phyloP scores from a whole-genome alignment of 2,113 vertebrate species.

The Zapus hudsonius region DNA sequence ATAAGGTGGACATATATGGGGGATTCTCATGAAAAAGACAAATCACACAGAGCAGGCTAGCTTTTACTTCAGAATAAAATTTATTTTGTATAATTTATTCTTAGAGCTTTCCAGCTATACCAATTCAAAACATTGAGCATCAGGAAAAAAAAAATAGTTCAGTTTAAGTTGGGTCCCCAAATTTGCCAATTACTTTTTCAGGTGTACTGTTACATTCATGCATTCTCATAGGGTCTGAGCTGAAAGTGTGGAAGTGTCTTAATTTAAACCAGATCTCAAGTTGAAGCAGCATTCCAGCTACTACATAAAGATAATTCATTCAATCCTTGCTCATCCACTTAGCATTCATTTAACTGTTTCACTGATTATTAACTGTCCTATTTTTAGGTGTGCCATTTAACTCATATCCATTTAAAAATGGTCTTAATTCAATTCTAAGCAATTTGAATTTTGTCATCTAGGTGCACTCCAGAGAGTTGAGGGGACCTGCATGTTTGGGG shows the following conservation, averaged over 20 bases:
- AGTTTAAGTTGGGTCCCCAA: slow-evolving; percentile 35
- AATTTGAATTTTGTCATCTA: neutral
- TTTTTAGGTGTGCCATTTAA: neutral
- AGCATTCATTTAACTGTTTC: neutral
- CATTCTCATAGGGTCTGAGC: slow-evolving; percentile 45
- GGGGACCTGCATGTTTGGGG: too few species aligned
- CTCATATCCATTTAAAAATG: neutral
- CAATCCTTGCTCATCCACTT: neutral
- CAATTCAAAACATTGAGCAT: slow-evolving; percentile 65
- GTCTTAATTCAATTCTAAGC: neutral
- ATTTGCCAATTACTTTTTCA: slow-evolving; percentile 24
- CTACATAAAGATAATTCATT: neutral
- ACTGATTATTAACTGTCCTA: neutral
- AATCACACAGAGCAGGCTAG: slow-evolving; percentile 61
- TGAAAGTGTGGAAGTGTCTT: slow-evolving; percentile 38
- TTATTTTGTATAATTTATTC: slow-evolving; percentile 64
- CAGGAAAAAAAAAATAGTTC: neutral
- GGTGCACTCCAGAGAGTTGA: too few species aligned
- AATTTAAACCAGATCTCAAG: neutral
- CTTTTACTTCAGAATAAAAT: slow-evolving; percentile 64
- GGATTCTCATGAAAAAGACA: neutral
- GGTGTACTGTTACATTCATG: neutral
- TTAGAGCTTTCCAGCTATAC: slow-evolving; percentile 26
- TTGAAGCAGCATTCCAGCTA: neutral
- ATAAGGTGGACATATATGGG: neutral